Evolutionary conservation across 2,888 invertebrate species (phyloP).

Genomic region (Sicus ferrugineus): DNA sequence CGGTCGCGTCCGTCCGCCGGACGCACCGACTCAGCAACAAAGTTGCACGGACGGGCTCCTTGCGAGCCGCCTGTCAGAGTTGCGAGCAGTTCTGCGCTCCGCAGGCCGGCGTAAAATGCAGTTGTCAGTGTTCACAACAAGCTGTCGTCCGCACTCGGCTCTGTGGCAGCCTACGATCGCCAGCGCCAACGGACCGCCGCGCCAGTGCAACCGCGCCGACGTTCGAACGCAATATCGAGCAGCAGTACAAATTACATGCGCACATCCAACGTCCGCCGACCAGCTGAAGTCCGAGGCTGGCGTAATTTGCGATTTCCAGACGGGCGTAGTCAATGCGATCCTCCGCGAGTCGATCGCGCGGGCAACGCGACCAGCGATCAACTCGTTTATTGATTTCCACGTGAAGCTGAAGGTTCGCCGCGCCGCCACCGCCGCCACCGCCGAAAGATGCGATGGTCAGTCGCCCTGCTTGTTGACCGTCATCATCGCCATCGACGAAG

Average conservation of each 20-base stretch:
- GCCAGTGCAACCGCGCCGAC: neutral
- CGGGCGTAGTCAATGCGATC: constrained; percentile 31
- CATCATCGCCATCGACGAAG: constrained; percentile 31
- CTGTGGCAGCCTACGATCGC: constrained; percentile 22
- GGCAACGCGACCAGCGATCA: neutral
- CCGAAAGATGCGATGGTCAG: constrained; percentile 2
- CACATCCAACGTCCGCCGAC: neutral
- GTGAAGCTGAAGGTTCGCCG: too few species aligned
- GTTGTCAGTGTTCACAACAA: constrained; percentile 41
- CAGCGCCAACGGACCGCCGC: neutral
- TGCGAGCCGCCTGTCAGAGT: constrained; percentile 4
- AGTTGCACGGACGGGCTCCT: neutral
- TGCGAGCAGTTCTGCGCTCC: neutral
- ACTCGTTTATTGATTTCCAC: constrained; percentile 31
- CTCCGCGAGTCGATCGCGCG: neutral
- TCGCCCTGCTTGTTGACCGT: constrained; percentile 19
- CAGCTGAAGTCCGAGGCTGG: constrained; percentile 1
- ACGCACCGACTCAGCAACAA: neutral
- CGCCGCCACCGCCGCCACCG: neutral
- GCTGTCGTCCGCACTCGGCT: constrained; percentile 31
- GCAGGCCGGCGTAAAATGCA: constrained; percentile 30
- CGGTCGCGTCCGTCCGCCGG: neutral
- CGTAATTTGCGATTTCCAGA: constrained; percentile 29
- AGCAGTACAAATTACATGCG: constrained; percentile 29
- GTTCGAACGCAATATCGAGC: constrained; percentile 13